Conservation (phyloP, 2,797 vertebrate species). For the Ciconia nigra region DNA sequence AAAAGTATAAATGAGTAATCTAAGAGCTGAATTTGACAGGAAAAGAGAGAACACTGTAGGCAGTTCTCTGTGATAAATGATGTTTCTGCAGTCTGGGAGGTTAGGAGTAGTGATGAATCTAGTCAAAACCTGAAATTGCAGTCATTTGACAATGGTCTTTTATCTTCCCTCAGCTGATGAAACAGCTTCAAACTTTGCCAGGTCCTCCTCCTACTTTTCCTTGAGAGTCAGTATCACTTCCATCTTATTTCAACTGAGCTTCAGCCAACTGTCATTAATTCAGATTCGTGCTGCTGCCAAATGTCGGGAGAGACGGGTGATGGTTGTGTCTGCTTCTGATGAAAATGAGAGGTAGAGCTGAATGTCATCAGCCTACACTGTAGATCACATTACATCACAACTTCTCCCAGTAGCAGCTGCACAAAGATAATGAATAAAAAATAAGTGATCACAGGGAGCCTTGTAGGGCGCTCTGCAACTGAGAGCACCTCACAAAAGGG, state of each 20-base stretch:
- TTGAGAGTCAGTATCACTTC: conserved; percentile 38
- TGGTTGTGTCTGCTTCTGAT: conserved; percentile 45
- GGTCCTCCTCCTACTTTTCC: conserved; percentile 24
- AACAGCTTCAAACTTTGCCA: conserved; percentile 24
- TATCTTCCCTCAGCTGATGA: conserved; percentile 10
- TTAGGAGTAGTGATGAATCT: neutral
- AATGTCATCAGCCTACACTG: conserved; percentile 28
- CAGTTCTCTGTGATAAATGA: conserved; percentile 3
- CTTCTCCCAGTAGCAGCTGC: conserved; percentile 30
- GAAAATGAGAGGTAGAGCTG: conserved; percentile 57
- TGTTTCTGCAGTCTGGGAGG: neutral
- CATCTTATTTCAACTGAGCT: conserved; percentile 34
- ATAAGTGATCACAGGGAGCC: neutral
- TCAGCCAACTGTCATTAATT: conserved; percentile 41
- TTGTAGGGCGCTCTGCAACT: neutral
- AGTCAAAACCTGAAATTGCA: neutral
- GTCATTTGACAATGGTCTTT: conserved; percentile 22
- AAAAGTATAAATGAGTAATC: neutral
- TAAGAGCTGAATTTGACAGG: neutral
- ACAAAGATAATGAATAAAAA: conserved; percentile 20
- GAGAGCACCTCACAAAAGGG: neutral
- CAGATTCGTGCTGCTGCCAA: conserved; percentile 30
- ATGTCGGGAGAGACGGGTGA: conserved; percentile 28
- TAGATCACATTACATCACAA: conserved; percentile 14
- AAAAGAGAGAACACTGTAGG: neutral